A percentile compares a stretch with the other conserved stretches of the same genome.
Evolutionary conservation across 2,888 invertebrate species (phyloP).

Genomic region (Pedicia rivosa): DNA sequence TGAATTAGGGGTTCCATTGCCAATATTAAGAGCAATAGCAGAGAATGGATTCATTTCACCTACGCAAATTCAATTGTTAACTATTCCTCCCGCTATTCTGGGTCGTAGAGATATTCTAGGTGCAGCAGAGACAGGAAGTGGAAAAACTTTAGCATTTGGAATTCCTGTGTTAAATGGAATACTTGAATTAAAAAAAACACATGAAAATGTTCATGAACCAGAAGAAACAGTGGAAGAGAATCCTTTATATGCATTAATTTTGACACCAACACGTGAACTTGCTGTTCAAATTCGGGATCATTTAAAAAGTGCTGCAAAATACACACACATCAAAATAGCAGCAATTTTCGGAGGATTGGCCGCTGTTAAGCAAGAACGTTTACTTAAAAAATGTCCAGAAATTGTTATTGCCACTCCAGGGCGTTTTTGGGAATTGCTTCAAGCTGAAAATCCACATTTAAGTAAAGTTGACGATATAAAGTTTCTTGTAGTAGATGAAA

Average conservation of each 20-base stretch:
- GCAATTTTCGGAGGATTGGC: slow-evolving; percentile 91
- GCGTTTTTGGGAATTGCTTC: slow-evolving; percentile 84
- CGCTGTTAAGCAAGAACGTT: slow-evolving; percentile 79
- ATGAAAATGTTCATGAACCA: slow-evolving; percentile 27
- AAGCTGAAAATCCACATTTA: slow-evolving; percentile 61
- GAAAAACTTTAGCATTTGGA: slow-evolving; percentile 95
- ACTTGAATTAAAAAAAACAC: slow-evolving; percentile 40
- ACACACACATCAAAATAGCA: slow-evolving; percentile 58
- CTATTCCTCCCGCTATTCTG: slow-evolving; percentile 68
- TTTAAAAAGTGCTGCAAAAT: slow-evolving; percentile 59
- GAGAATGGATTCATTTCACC: slow-evolving; percentile 67
- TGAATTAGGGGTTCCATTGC: slow-evolving; percentile 43
- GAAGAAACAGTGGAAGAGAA: slow-evolving; percentile 24
- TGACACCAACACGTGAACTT: slow-evolving; percentile 92
- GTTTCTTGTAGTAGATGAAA: slow-evolving; percentile 92
- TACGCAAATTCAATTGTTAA: slow-evolving; percentile 73
- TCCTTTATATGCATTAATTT: slow-evolving; percentile 60
- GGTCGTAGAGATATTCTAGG: slow-evolving; percentile 84
- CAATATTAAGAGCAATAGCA: slow-evolving; percentile 54
- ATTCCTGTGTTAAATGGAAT: slow-evolving; percentile 85
- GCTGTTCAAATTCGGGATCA: slow-evolving; percentile 90
- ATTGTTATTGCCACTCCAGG: slow-evolving; percentile 96
- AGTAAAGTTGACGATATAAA: slow-evolving; percentile 57
- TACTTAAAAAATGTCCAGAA: slow-evolving; percentile 71
- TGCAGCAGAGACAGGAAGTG: slow-evolving; percentile 98